Percentiles rank a stretch among this genome's conserved stretches.
Conservation (phyloP, 2,113 vertebrate species). For the Anoura caudifer region DNA sequence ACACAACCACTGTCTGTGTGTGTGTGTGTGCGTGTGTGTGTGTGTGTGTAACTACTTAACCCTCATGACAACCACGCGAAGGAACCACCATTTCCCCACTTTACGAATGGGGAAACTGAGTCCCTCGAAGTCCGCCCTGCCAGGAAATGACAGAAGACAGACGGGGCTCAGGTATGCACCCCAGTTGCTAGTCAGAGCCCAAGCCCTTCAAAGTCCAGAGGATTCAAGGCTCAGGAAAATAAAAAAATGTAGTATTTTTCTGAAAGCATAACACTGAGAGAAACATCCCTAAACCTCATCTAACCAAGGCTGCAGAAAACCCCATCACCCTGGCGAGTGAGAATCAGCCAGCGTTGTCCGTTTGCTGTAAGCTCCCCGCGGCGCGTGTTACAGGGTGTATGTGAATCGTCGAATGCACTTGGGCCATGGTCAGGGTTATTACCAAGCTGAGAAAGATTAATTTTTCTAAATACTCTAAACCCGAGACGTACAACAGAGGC, state of each 20-base stretch:
- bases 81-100: background rate
- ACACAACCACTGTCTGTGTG: background rate
- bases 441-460: constrained; percentile 82
- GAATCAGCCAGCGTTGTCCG: constrained; percentile 72
- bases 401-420: constrained; percentile 79
- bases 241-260: background rate
- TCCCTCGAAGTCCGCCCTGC: background rate
- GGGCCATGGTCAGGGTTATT: constrained; percentile 79
- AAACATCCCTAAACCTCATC: constrained; percentile 8
- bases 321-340: constrained; percentile 6
- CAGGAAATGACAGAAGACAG: background rate
- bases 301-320: background rate
- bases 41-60: no score
- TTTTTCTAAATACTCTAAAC: constrained; percentile 79
- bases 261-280: background rate
- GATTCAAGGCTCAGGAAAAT: background rate
- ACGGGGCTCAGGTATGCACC: background rate
- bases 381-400: constrained; percentile 79
- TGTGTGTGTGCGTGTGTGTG: no score
- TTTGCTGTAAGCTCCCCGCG: constrained; percentile 77
- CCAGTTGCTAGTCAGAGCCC: background rate
- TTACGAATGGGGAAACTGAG: background rate
- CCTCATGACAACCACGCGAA: background rate
- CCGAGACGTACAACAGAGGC: constrained; percentile 68
- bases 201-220: constrained; percentile 17